Conservation (phyloP, 2,888 invertebrate genomes). For the Volucella bombylans region DNA sequence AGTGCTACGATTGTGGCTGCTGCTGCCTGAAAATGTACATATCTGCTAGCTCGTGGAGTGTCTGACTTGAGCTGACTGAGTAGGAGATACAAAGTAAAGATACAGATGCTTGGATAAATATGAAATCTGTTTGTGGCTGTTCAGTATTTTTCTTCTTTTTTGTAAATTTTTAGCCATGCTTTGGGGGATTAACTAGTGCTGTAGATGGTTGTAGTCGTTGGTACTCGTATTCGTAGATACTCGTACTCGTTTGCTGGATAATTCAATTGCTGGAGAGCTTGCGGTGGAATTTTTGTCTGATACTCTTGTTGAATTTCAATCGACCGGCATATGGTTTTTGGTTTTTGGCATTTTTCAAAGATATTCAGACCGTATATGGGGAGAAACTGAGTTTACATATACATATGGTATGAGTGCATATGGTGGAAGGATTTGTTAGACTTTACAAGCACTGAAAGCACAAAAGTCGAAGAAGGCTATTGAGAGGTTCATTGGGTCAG, state of each 20-base stretch:
- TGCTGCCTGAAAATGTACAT: background rate
- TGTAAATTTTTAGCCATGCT: background rate
- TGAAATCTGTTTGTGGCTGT: constrained; percentile 23
- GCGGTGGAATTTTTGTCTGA: constrained; percentile 12
- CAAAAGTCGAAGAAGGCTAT: too few relatives aligned
- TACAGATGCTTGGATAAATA: constrained; percentile 36
- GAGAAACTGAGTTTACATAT: too few relatives aligned
- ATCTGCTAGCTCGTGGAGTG: constrained; percentile 19
- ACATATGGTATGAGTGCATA: too few relatives aligned
- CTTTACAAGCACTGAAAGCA: too few relatives aligned
- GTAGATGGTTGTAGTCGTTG: constrained; percentile 15
- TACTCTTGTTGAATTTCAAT: constrained; percentile 13
- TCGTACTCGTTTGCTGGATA: background rate
- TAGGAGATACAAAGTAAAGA: constrained; percentile 43
- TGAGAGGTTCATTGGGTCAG: too few relatives aligned
- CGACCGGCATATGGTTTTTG: background rate
- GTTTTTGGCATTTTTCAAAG: too few relatives aligned
- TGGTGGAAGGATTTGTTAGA: too few relatives aligned
- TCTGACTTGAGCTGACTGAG: constrained; percentile 35
- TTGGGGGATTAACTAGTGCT: constrained; percentile 14
- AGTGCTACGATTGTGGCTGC: too few relatives aligned
- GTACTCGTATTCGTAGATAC: too few relatives aligned
- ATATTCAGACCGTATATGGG: too few relatives aligned
- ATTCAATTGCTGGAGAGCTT: constrained; percentile 46
- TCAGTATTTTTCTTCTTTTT: background rate